phyloP scores from a whole-genome alignment of 2,888 invertebrate genomes.

The Camptogramma bilineatum region DNA sequence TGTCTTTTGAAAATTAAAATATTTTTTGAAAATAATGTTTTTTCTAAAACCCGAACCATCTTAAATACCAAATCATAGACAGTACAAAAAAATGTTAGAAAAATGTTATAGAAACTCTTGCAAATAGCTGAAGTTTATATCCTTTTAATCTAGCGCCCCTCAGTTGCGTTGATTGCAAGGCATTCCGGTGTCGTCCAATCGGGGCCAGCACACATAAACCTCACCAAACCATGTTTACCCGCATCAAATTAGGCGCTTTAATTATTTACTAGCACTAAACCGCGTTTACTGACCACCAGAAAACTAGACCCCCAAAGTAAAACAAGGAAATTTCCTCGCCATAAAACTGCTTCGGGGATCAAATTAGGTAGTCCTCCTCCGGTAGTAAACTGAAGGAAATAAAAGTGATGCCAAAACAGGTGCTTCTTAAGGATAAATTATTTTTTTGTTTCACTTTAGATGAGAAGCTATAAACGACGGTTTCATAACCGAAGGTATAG shows the following conservation, averaged over 20 bases:
- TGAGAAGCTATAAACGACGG: slow-evolving; percentile 40
- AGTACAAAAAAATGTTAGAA: background rate
- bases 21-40: background rate
- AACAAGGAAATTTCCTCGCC: slow-evolving; percentile 43
- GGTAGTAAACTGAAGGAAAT: slow-evolving; percentile 77
- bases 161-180: slow-evolving; percentile 55
- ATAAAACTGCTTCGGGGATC: slow-evolving; percentile 62
- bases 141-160: slow-evolving; percentile 45
- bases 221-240: slow-evolving; percentile 65
- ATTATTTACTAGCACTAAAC: slow-evolving; percentile 83
- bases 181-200: slow-evolving; percentile 64
- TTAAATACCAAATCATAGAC: background rate
- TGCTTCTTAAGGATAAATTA: slow-evolving; percentile 68
- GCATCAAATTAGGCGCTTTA: slow-evolving; percentile 83
- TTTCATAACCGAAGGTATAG: slow-evolving; percentile 25
- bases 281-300: slow-evolving; percentile 65
- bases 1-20: too few species aligned
- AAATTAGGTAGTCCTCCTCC: slow-evolving; percentile 65
- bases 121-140: slow-evolving; percentile 43
- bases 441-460: slow-evolving; percentile 57
- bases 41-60: background rate
- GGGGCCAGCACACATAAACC: slow-evolving; percentile 71
- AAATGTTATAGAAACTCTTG: slow-evolving; percentile 2
- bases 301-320: slow-evolving; percentile 58
- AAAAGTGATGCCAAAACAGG: slow-evolving; percentile 76